These are phyloP conservation scores for Tipula unca DNA, from an alignment of 2,888 invertebrate species.

Conservation along the genomic window DNA sequence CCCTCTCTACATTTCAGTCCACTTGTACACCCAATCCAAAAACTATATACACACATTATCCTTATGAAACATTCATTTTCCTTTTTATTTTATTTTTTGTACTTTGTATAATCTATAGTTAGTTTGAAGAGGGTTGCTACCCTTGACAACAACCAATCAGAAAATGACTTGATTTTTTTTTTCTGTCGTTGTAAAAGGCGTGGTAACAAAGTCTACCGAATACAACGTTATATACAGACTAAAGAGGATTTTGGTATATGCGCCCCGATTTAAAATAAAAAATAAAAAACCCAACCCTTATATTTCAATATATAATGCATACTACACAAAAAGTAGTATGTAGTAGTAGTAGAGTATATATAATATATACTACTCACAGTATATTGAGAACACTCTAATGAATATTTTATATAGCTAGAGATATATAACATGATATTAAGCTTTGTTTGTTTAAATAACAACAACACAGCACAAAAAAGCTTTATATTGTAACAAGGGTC, in stretches of 20 bases:
- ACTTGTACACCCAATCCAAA: conserved; percentile 1
- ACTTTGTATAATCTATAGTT: not conserved
- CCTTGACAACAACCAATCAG: conserved; percentile 16
- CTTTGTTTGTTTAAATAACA: not conserved
- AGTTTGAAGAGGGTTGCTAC: conserved; percentile 15
- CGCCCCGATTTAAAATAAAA: not conserved
- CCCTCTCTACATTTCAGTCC: conserved; percentile 8
- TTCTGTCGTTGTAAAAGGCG: not conserved
- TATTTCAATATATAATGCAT: not conserved
- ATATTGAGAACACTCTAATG: conserved; percentile 19
- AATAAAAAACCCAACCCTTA: conserved; percentile 3
- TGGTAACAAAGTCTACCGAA: not conserved
- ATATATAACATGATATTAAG: not conserved
- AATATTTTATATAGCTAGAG: not conserved
- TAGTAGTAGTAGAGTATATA: not conserved
- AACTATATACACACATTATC: not conserved
- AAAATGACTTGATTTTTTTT: not conserved
- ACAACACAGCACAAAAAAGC: not conserved
- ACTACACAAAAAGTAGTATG: no score
- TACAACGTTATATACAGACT: not conserved
- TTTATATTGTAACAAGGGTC: conserved; percentile 14
- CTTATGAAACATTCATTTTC: conserved; percentile 15
- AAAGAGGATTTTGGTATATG: not conserved
- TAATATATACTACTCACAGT: not conserved
- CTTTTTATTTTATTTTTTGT: not conserved